Evolutionary conservation across 1,140 invertebrate species (phyloP), one percentile per base, ranked within the genome.

Genomic region (Teleogryllus occipitalis): DNA sequence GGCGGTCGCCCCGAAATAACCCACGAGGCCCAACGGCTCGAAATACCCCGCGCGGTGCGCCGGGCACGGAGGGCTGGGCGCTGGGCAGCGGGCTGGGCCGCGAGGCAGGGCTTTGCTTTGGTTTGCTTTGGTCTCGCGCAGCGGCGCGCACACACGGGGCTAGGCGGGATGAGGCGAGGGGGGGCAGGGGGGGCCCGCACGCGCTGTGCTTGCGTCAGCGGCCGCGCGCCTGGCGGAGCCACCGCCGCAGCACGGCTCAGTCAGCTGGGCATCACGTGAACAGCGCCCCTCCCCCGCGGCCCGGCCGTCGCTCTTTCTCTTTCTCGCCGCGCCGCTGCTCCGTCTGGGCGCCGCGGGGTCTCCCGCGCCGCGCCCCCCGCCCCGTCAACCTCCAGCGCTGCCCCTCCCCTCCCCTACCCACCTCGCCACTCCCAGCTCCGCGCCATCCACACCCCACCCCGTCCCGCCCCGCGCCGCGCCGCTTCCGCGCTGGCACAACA

Each of bases 201-300:
- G 39, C 46, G 12, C 74, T 14, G 8, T 47, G 8, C 39, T 76
- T 76, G 75, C 75, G 75, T 76, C 75, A 76, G 39, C 47, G 75
- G 27, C 47, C 75, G n/a, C 5, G 54, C 10, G 27, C 27, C 27
- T 39, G 46, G 75, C 27, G 39, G 27, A n/a, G 75, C 47, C 75
- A 76, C 75, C 18, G 18, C n/a, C 8, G 46, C 8, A 18, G 46
- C 75, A 76, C 75, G 75, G 15, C 12, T 6, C 46, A 15, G 15
- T 47, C 75, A 76, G 75, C 75, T 76, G 75, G 39, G n/a, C 27
- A 47, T 76, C 75, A 76, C 75, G 75, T 76, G 75, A 76, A 76
- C 75, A 76, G 75, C 46, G 75, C 12, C 39, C 46, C 75, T 15
- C 46, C 46, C 47, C n/a, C 75, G 18, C 47, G 39, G 75, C 5